Percentiles rank a stretch among this genome's conserved stretches.
Conservation (phyloP, 92 coral and sea anemone genomes). For the Chrysogorgia sp. region DNA sequence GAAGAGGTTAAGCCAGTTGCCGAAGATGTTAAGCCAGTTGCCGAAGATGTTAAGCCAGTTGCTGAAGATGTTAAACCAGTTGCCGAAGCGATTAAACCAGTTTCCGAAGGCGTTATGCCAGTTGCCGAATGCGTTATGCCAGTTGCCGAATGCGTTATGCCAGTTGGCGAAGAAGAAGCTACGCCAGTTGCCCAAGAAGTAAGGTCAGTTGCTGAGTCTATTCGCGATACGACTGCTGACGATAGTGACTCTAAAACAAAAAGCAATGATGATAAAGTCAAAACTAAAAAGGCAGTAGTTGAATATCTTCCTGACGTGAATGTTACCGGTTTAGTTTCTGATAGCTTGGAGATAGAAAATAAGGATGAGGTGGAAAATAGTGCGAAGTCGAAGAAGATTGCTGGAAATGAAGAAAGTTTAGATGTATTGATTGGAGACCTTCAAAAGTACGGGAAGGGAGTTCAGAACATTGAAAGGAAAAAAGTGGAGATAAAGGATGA, state of each 20-base stretch:
- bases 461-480: constrained; percentile 6
- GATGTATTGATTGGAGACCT: constrained; percentile 19
- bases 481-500: constrained; percentile 11
- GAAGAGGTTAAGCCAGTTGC: too few species aligned
- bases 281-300: neutral
- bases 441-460: constrained; percentile 36
- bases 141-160: too few species aligned
- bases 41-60: too few species aligned
- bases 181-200: constrained; percentile 35
- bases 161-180: too few species aligned
- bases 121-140: too few species aligned
- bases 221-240: neutral
- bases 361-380: neutral
- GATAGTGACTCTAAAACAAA: neutral
- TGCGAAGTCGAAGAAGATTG: neutral
- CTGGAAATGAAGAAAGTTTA: neutral
- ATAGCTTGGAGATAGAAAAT: neutral
- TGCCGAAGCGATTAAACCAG: too few species aligned
- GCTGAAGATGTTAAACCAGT: too few species aligned
- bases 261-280: neutral
- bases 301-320: neutral
- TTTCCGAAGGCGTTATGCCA: too few species aligned
- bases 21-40: too few species aligned
- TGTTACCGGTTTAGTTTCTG: neutral
- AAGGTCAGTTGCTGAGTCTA: neutral